Evolutionary conservation across 1,140 invertebrate species (phyloP).

Genomic region (Drosophila littoralis): DNA sequence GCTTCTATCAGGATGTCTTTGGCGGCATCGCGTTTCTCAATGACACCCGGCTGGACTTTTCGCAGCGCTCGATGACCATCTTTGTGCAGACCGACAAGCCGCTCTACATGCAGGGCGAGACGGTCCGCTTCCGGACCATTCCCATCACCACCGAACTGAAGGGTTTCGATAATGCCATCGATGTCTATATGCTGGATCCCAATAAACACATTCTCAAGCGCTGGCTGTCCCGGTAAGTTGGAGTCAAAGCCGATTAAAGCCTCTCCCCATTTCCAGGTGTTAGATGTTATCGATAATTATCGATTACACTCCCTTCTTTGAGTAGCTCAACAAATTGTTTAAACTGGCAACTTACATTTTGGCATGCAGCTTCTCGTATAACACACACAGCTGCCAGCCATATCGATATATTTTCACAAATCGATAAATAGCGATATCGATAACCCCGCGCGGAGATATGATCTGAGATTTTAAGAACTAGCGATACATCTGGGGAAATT

Average conservation of each 20-base stretch:
- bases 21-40: slow-evolving; percentile 94
- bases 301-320: no score
- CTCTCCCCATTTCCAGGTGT: no score
- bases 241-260: neutral
- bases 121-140: slow-evolving; percentile 93
- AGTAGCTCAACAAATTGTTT: no score
- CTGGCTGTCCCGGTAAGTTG: slow-evolving; percentile 90
- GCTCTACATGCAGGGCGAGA: slow-evolving; percentile 96
- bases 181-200: slow-evolving; percentile 96
- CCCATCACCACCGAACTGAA: slow-evolving; percentile 95
- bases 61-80: slow-evolving; percentile 96
- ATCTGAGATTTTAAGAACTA: no score
- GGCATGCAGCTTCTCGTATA: no score
- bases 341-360: no score
- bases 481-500: no score
- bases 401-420: no score
- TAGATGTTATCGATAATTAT: no score
- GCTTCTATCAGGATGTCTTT: slow-evolving; percentile 92
- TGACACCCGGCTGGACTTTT: slow-evolving; percentile 92
- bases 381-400: no score
- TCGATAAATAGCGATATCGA: no score
- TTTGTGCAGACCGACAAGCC: slow-evolving; percentile 98
- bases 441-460: no score
- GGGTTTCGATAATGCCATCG: slow-evolving; percentile 93
- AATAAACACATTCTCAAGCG: slow-evolving; percentile 93